These are phyloP conservation scores for Squalus acanthias DNA, from an alignment of 2,797 vertebrate species.

Conservation along the genomic window DNA sequence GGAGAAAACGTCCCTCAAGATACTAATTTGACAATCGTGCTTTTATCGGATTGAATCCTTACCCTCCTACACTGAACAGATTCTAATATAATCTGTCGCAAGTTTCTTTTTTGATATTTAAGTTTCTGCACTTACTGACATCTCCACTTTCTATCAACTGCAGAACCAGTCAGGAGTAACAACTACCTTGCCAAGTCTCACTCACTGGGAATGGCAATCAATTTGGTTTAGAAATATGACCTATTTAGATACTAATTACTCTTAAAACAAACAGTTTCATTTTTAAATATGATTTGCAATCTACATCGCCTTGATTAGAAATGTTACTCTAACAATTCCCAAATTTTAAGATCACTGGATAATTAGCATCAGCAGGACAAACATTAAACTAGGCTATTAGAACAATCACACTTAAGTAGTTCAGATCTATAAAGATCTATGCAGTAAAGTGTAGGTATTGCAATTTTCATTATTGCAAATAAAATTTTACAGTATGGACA, in stretches of 20 bases:
- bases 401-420: background rate
- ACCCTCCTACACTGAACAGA: background rate
- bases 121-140: background rate
- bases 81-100: background rate
- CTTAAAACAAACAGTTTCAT: background rate
- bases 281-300: background rate
- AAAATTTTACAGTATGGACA: background rate
- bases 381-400: background rate
- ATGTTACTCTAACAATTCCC: background rate
- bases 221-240: background rate
- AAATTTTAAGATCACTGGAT: background rate
- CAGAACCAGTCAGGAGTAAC: background rate
- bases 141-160: background rate
- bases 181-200: background rate
- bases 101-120: background rate
- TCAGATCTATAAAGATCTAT: background rate
- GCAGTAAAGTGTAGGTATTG: background rate
- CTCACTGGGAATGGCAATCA: background rate
- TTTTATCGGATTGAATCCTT: no score
- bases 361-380: background rate
- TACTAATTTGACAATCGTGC: background rate
- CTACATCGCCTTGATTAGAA: background rate
- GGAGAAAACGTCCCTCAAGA: background rate
- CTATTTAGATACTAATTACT: background rate
- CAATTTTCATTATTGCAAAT: background rate